Conservation (phyloP, 2,888 invertebrate genomes). For the Stenchaetothrips biformis region DNA sequence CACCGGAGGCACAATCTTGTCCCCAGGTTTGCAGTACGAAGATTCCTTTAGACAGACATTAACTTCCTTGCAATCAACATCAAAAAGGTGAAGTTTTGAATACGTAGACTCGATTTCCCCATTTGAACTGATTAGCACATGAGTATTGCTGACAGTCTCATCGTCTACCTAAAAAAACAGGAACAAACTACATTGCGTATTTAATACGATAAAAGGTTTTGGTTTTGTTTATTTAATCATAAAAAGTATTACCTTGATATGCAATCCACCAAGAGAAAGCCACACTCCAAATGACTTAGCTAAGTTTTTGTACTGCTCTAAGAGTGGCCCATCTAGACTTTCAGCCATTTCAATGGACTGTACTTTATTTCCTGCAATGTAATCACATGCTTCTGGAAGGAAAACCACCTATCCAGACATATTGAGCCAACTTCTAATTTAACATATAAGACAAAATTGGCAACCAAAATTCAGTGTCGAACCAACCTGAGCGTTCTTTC, state of each 20-base stretch:
- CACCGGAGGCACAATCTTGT: conserved; percentile 49
- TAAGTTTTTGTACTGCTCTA: conserved; percentile 65
- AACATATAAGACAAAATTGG: background rate
- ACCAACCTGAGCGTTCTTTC: conserved; percentile 63
- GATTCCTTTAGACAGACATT: conserved; percentile 77
- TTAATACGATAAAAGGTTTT: background rate
- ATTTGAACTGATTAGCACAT: conserved; percentile 71
- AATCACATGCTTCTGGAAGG: conserved; percentile 94
- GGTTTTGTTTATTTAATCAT: background rate
- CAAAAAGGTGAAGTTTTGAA: conserved; percentile 83
- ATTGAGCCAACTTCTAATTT: background rate
- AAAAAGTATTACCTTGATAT: conserved; percentile 58
- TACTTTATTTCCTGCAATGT: conserved; percentile 66
- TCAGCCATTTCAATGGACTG: conserved; percentile 68
- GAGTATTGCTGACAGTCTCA: conserved; percentile 71
- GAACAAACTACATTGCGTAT: background rate
- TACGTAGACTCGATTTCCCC: conserved; percentile 76
- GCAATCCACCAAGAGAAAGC: conserved; percentile 92
- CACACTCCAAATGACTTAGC: conserved; percentile 72
- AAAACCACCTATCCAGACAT: conserved; percentile 67
- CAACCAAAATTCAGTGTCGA: conserved; percentile 17
- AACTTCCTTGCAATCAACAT: conserved; percentile 75
- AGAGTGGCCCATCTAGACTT: conserved; percentile 62
- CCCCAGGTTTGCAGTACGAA: conserved; percentile 57
- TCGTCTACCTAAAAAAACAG: conserved; percentile 46